These are phyloP conservation scores for Mohoua ochrocephala DNA, from an alignment of 2,113 vertebrate genomes.

Conservation along the genomic window DNA sequence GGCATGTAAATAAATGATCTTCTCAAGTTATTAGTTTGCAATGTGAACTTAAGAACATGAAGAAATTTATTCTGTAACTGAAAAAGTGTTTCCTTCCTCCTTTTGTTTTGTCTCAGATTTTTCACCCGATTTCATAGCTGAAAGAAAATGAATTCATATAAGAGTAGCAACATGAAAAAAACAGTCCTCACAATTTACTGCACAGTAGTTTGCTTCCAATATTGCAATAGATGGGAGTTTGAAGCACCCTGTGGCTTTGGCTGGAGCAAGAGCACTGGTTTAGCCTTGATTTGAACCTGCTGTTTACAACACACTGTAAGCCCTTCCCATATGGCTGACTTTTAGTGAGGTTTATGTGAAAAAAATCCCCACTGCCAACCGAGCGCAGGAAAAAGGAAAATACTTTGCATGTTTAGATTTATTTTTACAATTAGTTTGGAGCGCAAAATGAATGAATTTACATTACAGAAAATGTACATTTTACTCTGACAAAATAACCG, in stretches of 20 bases:
- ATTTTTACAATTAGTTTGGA: neutral
- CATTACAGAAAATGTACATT: neutral
- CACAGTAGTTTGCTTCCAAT: constrained; percentile 46
- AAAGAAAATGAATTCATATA: neutral
- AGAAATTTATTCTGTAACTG: neutral
- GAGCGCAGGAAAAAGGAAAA: neutral
- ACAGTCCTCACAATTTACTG: neutral
- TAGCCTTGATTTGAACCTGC: constrained; percentile 66
- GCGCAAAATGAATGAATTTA: neutral
- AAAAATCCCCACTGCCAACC: neutral
- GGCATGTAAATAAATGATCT: neutral
- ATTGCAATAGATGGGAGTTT: constrained; percentile 27
- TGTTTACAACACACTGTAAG: constrained; percentile 54
- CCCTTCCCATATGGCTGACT: constrained; percentile 13
- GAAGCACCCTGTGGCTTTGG: constrained; percentile 56
- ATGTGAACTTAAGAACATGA: neutral
- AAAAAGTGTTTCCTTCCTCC: neutral
- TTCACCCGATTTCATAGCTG: neutral
- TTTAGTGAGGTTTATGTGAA: neutral
- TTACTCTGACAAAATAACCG: neutral
- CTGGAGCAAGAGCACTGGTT: constrained; percentile 35
- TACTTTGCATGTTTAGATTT: neutral
- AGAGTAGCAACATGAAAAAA: neutral
- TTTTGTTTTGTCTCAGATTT: neutral
- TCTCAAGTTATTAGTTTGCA: neutral